Evolutionary conservation across 2,888 invertebrate species (phyloP), one percentile per base, ranked within the genome.

Genomic region (Tholera decimalis): DNA sequence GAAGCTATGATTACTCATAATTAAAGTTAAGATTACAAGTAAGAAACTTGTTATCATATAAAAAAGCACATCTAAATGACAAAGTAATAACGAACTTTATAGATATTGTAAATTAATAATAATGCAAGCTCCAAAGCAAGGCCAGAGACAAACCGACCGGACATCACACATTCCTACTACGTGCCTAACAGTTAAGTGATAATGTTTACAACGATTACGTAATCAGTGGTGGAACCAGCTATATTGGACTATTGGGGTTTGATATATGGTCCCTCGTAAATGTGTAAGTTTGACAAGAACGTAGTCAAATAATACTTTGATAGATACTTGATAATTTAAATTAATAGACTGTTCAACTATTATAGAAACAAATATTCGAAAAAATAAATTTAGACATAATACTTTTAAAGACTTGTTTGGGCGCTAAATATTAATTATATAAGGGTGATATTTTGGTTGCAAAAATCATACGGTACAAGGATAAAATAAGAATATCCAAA

Each of bases 161-260:
- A 83, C 81, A 79, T 82, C 70, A 59, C 68, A 80, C 73, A 79
- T 82, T 73, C 73, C 73, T 53, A 70, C 77, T 73, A 79, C 73
- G 69, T 64, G 79, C 53, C 77, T 77, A 82, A 82, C 74, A 82
- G 80, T 82, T 82, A 79, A 75, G 82, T 83, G 82, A 84, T 87
- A 85, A 85, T 85, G 83, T 79, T 79, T 71, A 76, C 75, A 65
- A 77, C 60, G 84, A 79, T 87, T 85, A 86, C 87, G 85, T 86
- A 84, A 88, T 84, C 77, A 59, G 55, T 84, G 80, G 81, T 85
- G 77, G 79, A 70, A 85, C 71, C 77, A 66, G 51, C 28, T 65
- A 84, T 84, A 83, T 82, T 79, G 77, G 46, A 49, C 58, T 57
- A 75, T 43, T 54, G 54, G 51, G 63, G 33, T 61, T 30, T n/a